Base-by-base conservation (phyloP, 2,888 invertebrate genomes). In the Tenthredo mesomela region DNA sequence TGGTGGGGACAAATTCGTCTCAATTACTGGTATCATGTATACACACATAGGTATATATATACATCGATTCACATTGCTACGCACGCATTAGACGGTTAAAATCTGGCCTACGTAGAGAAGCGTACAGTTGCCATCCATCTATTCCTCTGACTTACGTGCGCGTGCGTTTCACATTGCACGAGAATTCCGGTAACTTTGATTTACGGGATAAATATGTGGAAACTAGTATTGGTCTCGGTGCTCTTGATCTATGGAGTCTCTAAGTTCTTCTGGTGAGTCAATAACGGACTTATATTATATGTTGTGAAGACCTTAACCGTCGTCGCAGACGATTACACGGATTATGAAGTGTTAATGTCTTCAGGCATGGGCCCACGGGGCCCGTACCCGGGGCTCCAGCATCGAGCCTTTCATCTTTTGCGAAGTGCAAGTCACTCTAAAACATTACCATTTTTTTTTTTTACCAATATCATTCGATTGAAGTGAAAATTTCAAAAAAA, bases 161-260 rank as follows among this genome's bases (percentile, higher is more conserved):
- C 33, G 1, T 2, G 33, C 33, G 33, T 33, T 67, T 67, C 18
- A 29, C 7, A 33, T 67, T 67, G 33, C 33, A 67, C 12, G 2
- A 33, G 33, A 15, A 67, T 25, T 2, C 29, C 33, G 40, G 37
- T n/a, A 43, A 40, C 9, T 21, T 73, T 43, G 71, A 43, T 25
- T 33, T 15, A 33, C 10, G 18, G 33, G 18, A 25, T 29, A 40
- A 21, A 10, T n/a, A 90, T 90, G 89, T 88, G 88, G 89, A 89
- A 89, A 82, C 70, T 86, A 0, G 86, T 87, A 1, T 86, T 86
- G 2, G 87, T 88, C 15, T 75, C 87, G 33, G 58, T 87, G 9
- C 10, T 87, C 40, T 3, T 88, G n/a, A 43, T 85, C 12, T 73
- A 82, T 33, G 86, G 85, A 18, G 21, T 86, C 43, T 47, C 85